Conservation (phyloP, 2,888 invertebrate species). For the Nemotelus nigrinus region DNA sequence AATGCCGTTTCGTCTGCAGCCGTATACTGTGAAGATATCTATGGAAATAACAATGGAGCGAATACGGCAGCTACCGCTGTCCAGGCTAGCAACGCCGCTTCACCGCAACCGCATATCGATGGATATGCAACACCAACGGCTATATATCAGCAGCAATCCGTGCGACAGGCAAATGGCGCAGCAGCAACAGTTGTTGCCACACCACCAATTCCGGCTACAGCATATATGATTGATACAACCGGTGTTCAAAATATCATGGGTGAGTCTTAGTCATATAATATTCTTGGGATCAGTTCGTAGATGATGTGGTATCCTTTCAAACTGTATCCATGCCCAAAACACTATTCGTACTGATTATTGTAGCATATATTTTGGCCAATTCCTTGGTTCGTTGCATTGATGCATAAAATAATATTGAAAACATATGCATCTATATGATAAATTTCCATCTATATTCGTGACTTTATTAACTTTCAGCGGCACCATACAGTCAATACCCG, state of each 20-base stretch:
- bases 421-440: too few species aligned
- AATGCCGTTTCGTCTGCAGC: conserved; percentile 26
- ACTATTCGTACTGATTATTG: too few species aligned
- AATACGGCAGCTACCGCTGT: conserved; percentile 57
- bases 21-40: conserved; percentile 54
- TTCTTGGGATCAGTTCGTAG: not conserved
- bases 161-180: conserved; percentile 42
- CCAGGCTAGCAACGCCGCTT: conserved; percentile 59
- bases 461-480: conserved; percentile 1
- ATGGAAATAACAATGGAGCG: conserved; percentile 66
- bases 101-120: conserved; percentile 67
- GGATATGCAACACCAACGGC: conserved; percentile 60
- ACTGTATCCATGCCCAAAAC: too few species aligned
- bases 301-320: too few species aligned
- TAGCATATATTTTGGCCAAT: too few species aligned
- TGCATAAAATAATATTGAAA: too few species aligned
- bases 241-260: conserved; percentile 52
- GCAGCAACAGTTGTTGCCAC: conserved; percentile 1
- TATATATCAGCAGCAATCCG: conserved; percentile 21
- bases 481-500: conserved; percentile 75
- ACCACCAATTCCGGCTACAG: conserved; percentile 13
- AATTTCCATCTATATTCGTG: too few species aligned
- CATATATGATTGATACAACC: conserved; percentile 44
- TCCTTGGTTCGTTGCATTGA: too few species aligned
- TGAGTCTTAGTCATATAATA: conserved; percentile 21